Evolutionary conservation across 2,113 vertebrate genomes (phyloP).

Genomic region (Archocentrus centrarchus): DNA sequence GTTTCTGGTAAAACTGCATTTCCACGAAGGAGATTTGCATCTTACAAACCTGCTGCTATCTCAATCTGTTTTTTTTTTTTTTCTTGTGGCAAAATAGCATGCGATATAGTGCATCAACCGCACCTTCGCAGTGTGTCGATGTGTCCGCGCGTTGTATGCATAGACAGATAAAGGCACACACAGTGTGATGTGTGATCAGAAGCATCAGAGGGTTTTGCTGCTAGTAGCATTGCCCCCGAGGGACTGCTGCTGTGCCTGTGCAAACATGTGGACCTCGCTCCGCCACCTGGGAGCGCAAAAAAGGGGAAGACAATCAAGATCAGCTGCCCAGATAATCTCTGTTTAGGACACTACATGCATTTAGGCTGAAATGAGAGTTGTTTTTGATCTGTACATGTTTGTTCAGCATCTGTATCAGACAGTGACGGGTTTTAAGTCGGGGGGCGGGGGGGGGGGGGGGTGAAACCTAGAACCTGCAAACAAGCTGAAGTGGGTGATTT

Average conservation of each 20-base stretch:
- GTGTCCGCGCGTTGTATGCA: conserved; percentile 37
- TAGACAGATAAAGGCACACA: conserved; percentile 57
- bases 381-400: conserved; percentile 74
- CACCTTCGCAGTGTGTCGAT: conserved; percentile 36
- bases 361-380: conserved; percentile 74
- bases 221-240: conserved; percentile 65
- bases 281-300: conserved; percentile 65
- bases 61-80: conserved; percentile 18
- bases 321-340: conserved; percentile 74
- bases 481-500: conserved; percentile 32
- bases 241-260: conserved; percentile 72
- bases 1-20: conserved; percentile 55
- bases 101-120: conserved; percentile 66
- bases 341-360: conserved; percentile 75
- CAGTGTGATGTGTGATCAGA: conserved; percentile 67
- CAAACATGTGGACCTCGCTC: conserved; percentile 73
- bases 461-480: conserved; percentile 23
- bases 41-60: conserved; percentile 55
- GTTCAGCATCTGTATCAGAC: conserved; percentile 63
- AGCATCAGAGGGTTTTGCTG: conserved; percentile 72
- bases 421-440: conserved; percentile 32
- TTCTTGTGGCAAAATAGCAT: conserved; percentile 46
- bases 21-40: conserved; percentile 61
- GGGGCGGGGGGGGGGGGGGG: not conserved
- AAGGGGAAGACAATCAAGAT: conserved; percentile 78